These are phyloP conservation scores for Choristoneura rosaceana DNA, from an alignment of 2,888 invertebrate genomes.

Conservation along the genomic window DNA sequence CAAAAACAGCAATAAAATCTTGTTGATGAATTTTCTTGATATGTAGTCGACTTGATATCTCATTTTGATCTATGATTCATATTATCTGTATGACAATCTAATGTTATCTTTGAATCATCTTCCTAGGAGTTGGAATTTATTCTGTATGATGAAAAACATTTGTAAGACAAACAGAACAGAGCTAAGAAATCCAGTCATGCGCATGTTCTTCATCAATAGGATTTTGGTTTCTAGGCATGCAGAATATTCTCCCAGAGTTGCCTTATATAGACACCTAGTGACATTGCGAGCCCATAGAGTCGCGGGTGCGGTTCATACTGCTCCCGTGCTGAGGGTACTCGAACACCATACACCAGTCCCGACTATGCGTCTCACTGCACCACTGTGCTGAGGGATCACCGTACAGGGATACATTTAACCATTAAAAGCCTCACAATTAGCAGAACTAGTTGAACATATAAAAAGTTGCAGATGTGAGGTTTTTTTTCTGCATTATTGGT, in stretches of 20 bases:
- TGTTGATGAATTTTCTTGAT: neutral
- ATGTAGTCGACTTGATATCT: no score
- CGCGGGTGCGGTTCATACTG: slow-evolving; percentile 74
- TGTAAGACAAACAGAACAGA: no score
- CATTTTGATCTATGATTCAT: no score
- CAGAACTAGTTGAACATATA: no score
- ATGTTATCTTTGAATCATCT: slow-evolving; percentile 6
- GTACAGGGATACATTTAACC: slow-evolving; percentile 69
- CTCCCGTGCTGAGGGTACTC: slow-evolving; percentile 83
- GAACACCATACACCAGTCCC: slow-evolving; percentile 71
- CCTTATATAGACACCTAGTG: neutral
- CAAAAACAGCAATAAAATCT: neutral
- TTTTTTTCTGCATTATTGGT: no score
- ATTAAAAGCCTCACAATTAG: neutral
- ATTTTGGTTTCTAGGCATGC: neutral
- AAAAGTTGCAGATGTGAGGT: no score
- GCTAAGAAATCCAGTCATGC: no score
- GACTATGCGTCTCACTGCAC: slow-evolving; percentile 81
- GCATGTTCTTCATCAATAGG: neutral
- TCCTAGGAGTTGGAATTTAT: neutral
- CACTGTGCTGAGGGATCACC: slow-evolving; percentile 77
- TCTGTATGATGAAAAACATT: neutral
- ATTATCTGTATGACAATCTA: neutral
- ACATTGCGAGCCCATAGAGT: slow-evolving; percentile 80
- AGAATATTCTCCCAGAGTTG: no score